A percentile compares a stretch with the other conserved stretches of the same genome.
These are phyloP conservation scores for Fragum sueziense DNA, from an alignment of 2,888 invertebrate genomes.

Conservation along the genomic window DNA sequence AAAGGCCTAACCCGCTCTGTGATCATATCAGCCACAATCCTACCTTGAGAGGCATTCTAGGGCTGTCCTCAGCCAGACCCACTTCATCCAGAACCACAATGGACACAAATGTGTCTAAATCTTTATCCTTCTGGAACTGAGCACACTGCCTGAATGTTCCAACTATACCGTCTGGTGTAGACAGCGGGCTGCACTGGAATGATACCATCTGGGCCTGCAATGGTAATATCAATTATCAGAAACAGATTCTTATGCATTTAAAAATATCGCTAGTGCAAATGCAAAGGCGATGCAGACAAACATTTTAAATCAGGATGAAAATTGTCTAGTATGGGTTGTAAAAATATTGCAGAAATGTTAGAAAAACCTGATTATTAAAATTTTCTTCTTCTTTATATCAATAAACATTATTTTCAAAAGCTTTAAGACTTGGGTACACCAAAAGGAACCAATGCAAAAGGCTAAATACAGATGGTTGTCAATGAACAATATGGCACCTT, in stretches of 20 bases:
- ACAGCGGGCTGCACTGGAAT: slow-evolving; percentile 79
- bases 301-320: too few relatives aligned
- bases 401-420: too few relatives aligned
- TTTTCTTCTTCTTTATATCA: too few relatives aligned
- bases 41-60: slow-evolving; percentile 80
- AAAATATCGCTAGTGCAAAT: too few relatives aligned
- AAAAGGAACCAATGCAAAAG: too few relatives aligned
- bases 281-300: too few relatives aligned
- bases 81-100: slow-evolving; percentile 81
- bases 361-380: too few relatives aligned
- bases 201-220: slow-evolving; percentile 78
- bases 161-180: slow-evolving; percentile 78
- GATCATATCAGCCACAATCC: background rate
- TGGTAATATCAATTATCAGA: slow-evolving; percentile 76
- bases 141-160: slow-evolving; percentile 78
- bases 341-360: too few relatives aligned
- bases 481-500: too few relatives aligned
- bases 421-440: too few relatives aligned
- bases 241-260: slow-evolving; percentile 69
- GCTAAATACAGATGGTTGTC: too few relatives aligned
- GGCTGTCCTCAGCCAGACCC: slow-evolving; percentile 79
- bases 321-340: too few relatives aligned
- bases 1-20: background rate
- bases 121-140: slow-evolving; percentile 76
- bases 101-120: slow-evolving; percentile 74